Evolutionary conservation across 2,113 vertebrate species (phyloP).

Genomic region (Mobula hypostoma): DNA sequence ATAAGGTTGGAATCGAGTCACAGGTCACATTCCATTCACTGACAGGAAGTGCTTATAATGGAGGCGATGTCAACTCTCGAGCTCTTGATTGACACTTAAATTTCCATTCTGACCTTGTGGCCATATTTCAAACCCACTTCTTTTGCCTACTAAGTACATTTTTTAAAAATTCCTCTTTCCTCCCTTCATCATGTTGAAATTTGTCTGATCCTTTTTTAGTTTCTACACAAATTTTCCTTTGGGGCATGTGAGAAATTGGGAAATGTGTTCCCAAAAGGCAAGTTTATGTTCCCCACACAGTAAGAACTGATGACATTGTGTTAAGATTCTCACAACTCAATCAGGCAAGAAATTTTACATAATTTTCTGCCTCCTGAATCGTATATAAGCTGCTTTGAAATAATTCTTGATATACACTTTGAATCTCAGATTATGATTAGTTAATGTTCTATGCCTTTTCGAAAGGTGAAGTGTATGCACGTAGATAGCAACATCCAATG

Average conservation of each 20-base stretch:
- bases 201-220: not conserved
- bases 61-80: slow-evolving; percentile 16
- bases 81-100: slow-evolving; percentile 21
- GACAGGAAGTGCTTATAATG: slow-evolving; percentile 18
- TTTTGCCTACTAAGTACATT: not conserved
- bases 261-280: not conserved
- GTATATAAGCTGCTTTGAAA: not conserved
- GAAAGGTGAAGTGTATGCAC: not conserved
- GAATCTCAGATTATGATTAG: not conserved
- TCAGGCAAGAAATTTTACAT: not conserved
- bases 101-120: not conserved
- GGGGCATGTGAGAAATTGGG: not conserved
- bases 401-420: not conserved
- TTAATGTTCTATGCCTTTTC: not conserved
- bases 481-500: no score
- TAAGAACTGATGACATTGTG: not conserved
- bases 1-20: slow-evolving; percentile 8
- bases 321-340: not conserved
- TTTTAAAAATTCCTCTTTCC: no score
- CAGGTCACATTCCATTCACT: slow-evolving; percentile 8
- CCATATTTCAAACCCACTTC: not conserved
- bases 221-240: not conserved
- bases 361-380: not conserved
- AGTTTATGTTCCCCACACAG: not conserved
- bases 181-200: not conserved